These are phyloP conservation scores for Hydrolagus affinis DNA, from an alignment of 2,113 vertebrate genomes.

Conservation along the genomic window DNA sequence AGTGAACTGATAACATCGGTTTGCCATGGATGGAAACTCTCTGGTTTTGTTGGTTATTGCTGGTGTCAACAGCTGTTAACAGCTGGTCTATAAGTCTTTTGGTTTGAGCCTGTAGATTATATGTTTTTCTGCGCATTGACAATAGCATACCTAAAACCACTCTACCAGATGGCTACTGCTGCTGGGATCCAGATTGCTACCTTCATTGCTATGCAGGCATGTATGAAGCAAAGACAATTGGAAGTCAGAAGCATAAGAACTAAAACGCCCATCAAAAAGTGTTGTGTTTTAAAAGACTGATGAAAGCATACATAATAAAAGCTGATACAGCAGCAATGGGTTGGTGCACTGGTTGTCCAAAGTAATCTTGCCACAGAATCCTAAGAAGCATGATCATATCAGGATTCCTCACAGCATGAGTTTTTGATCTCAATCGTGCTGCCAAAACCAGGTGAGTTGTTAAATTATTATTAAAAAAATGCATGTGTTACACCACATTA, in stretches of 20 bases:
- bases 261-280: not conserved
- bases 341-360: too few relatives aligned
- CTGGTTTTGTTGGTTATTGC: not conserved
- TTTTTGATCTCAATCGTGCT: too few relatives aligned
- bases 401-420: too few relatives aligned
- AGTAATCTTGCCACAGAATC: too few relatives aligned
- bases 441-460: too few relatives aligned
- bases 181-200: not conserved
- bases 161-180: not conserved
- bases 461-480: too few relatives aligned
- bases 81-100: not conserved
- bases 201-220: not conserved
- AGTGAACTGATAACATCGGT: too few relatives aligned
- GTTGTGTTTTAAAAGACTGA: not conserved
- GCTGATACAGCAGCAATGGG: not conserved
- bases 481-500: too few relatives aligned
- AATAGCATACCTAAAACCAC: not conserved
- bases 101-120: not conserved
- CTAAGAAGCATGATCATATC: too few relatives aligned
- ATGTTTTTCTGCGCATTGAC: not conserved
- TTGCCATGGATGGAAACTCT: not conserved
- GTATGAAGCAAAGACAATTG: too few relatives aligned
- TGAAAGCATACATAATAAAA: not conserved
- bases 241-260: not conserved
- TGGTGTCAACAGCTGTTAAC: not conserved